Evolutionary conservation across 2,888 invertebrate species (phyloP).

Genomic region (Melinaea marsaeus): DNA sequence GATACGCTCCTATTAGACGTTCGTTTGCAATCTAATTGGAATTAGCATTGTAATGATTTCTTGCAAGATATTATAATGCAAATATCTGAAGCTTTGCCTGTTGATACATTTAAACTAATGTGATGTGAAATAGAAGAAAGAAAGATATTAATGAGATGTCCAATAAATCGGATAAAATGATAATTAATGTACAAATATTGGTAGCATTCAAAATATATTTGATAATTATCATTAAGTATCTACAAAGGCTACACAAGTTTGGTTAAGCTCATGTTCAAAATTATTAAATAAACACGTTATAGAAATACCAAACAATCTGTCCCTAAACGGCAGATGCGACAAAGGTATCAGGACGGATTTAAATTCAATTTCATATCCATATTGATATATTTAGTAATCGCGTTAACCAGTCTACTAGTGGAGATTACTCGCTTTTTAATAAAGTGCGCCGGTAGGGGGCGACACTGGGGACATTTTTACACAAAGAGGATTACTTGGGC

Average conservation of each 20-base stretch:
- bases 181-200: no score
- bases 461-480: slow-evolving; percentile 74
- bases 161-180: no score
- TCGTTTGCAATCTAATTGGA: slow-evolving; percentile 41
- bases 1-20: slow-evolving; percentile 60
- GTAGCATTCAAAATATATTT: no score
- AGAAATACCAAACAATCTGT: slow-evolving; percentile 8
- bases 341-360: slow-evolving; percentile 49
- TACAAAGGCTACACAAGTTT: no score
- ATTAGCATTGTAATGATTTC: slow-evolving; percentile 29
- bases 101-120: background rate
- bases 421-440: slow-evolving; percentile 77
- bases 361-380: slow-evolving; percentile 74
- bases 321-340: slow-evolving; percentile 19
- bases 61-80: slow-evolving; percentile 13
- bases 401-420: slow-evolving; percentile 75
- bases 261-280: background rate
- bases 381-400: slow-evolving; percentile 76
- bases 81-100: background rate
- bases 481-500: slow-evolving; percentile 76
- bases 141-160: no score
- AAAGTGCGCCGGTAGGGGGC: slow-evolving; percentile 67
- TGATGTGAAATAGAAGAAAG: no score
- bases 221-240: no score
- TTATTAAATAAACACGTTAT: slow-evolving; percentile 13